Base-by-base conservation (phyloP, 2,113 vertebrate genomes). In the Chloropsis cyanopogon region DNA sequence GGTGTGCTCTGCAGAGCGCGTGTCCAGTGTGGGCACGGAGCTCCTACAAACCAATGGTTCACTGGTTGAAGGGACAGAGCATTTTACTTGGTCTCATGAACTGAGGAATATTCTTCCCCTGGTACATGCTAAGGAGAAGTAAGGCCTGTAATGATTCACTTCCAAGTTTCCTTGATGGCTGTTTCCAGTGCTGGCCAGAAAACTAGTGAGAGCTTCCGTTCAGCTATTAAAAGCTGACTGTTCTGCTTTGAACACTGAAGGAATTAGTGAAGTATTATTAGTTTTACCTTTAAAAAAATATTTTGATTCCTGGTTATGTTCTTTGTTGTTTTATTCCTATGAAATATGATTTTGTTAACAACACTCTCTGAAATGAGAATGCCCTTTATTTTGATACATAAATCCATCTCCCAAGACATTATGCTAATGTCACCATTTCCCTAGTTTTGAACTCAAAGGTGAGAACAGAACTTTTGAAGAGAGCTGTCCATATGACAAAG, bases 401-500 rank as follows among this genome's bases (percentile, higher is more conserved):
- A 64, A 81, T 91, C 47, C 29, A 9, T 84, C 46, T 89, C 68
- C 57, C 37, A 41, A 44, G n/a, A 12, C 21, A 1, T 86, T 86
- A 73, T 79, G 77, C 53, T 65, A 37, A 53, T 59, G 80, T 52
- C 64, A 56, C 59, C 16, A 29, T 76, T 78, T 91, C 53, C 60
- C 72, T 79, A 39, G 52, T 80, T 92, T 90, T 90, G 77, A 95
- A 75, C 65, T 92, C 61, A 56, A 75, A 89, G 88, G 68, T 92
- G 84, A 84, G 81, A 94, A 88, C 72, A 88, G 80, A 92, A 73
- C 57, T 88, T 86, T 57, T 57, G 86, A 82, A 82, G 49, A 91
- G 73, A 92, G 37, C 65, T 68, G 47, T 75, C 91, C n/a, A 3
- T 82, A 66, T 56, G 59, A 54, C 69, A 69, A 77, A 37, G n/a